Conservation (phyloP, 2,888 invertebrate genomes). For the Galerucella calmariensis region DNA sequence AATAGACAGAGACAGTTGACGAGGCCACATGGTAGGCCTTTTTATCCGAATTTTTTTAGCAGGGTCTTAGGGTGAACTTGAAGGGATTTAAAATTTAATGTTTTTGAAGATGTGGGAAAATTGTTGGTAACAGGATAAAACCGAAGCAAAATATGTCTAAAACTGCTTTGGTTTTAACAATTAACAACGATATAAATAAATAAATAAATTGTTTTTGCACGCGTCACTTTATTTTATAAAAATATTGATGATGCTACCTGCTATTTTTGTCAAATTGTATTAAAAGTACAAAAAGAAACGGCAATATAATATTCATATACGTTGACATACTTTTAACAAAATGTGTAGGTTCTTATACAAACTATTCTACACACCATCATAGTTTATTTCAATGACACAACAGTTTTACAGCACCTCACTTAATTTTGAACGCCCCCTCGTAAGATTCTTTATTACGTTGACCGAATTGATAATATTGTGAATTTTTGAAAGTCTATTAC, state of each 20-base stretch:
- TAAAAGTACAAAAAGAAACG: neutral
- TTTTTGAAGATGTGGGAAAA: neutral
- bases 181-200: neutral
- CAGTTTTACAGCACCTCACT: no score
- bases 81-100: neutral
- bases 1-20: slow-evolving; percentile 66
- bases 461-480: slow-evolving; percentile 15
- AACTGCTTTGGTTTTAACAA: neutral
- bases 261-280: neutral
- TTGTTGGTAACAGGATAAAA: slow-evolving; percentile 7
- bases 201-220: slow-evolving; percentile 5
- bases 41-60: slow-evolving; percentile 69
- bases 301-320: neutral
- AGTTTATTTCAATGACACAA: no score
- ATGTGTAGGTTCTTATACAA: neutral
- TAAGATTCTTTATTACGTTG: slow-evolving; percentile 1
- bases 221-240: neutral
- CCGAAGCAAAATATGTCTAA: neutral
- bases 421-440: neutral
- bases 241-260: neutral
- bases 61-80: slow-evolving; percentile 66
- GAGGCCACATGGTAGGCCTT: slow-evolving; percentile 66
- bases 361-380: no score
- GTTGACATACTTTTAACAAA: neutral
- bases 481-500: slow-evolving; percentile 30